Percentiles rank a stretch among this genome's conserved stretches.
Evolutionary conservation across 2,113 vertebrate genomes (phyloP).

Genomic region (Laticauda colubrina): DNA sequence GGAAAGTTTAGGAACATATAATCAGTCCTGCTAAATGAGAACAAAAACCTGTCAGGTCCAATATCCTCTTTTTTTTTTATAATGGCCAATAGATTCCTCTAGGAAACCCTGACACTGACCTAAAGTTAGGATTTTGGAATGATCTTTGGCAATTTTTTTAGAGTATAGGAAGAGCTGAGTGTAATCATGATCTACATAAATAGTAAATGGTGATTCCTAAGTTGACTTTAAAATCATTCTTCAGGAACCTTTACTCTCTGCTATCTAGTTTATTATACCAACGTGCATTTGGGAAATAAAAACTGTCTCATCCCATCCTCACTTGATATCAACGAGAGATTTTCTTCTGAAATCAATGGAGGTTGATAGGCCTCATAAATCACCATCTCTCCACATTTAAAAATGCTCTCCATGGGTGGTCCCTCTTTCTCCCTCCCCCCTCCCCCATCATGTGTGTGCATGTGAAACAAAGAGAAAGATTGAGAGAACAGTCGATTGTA

Average conservation of each 20-base stretch:
- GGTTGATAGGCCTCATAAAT: conserved; percentile 56
- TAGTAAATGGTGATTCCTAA: background rate
- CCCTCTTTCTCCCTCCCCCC: background rate
- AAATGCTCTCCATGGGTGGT: conserved; percentile 10
- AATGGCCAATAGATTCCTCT: background rate
- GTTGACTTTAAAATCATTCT: background rate
- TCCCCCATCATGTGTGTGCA: background rate
- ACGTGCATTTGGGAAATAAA: conserved; percentile 48
- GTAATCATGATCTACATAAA: background rate
- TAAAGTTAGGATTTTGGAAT: background rate
- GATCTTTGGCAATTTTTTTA: background rate
- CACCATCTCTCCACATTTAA: conserved; percentile 28
- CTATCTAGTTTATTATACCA: conserved; percentile 36
- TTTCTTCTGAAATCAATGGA: conserved; percentile 56
- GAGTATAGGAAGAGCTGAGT: background rate
- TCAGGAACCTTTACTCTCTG: conserved; percentile 29
- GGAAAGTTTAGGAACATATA: background rate
- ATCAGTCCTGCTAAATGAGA: background rate
- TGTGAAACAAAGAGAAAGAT: background rate
- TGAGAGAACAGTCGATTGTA: background rate
- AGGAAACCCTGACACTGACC: background rate
- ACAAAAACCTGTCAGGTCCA: background rate
- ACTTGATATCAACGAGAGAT: background rate
- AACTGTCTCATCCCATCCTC: conserved; percentile 35
- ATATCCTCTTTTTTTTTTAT: background rate